Conservation (phyloP, 2,888 invertebrate genomes). For the Nectonema munidae region DNA sequence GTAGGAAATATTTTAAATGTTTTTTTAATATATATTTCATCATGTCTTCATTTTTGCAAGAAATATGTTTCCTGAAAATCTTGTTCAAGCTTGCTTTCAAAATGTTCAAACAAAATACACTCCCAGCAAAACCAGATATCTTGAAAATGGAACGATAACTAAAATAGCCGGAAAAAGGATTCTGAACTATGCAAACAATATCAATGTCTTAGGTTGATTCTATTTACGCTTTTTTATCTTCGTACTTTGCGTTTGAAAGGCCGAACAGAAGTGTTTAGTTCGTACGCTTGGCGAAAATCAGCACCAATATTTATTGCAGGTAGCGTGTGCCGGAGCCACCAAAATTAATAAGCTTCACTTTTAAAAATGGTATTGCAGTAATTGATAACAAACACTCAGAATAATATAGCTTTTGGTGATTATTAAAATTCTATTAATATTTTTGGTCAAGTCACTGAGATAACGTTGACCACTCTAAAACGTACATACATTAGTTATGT, state of each 20-base stretch:
- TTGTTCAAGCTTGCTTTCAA: slow-evolving; percentile 38
- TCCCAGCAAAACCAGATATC: neutral
- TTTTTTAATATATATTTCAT: slow-evolving; percentile 22
- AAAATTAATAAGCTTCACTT: too few species aligned
- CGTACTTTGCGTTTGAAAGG: too few species aligned
- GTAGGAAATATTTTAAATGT: neutral
- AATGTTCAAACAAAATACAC: slow-evolving; percentile 21
- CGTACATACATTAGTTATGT: too few species aligned
- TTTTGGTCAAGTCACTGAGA: too few species aligned
- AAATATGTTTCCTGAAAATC: slow-evolving; percentile 61
- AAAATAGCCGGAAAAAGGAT: slow-evolving; percentile 18
- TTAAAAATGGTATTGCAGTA: too few species aligned
- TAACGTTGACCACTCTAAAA: too few species aligned
- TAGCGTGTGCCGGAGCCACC: neutral
- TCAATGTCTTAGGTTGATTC: slow-evolving; percentile 31
- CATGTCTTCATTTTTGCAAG: slow-evolving; percentile 26
- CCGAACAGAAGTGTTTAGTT: too few species aligned
- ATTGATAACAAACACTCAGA: too few species aligned
- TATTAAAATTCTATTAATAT: too few species aligned
- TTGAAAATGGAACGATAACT: neutral
- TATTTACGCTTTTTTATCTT: too few species aligned
- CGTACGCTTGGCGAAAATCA: too few species aligned
- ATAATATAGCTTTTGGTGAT: too few species aligned
- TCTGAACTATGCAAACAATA: slow-evolving; percentile 28
- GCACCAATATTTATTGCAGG: neutral